Evolutionary conservation across 2,888 invertebrate genomes (phyloP), one percentile per base, ranked within the genome.

Genomic region (Desoria tigrina): DNA sequence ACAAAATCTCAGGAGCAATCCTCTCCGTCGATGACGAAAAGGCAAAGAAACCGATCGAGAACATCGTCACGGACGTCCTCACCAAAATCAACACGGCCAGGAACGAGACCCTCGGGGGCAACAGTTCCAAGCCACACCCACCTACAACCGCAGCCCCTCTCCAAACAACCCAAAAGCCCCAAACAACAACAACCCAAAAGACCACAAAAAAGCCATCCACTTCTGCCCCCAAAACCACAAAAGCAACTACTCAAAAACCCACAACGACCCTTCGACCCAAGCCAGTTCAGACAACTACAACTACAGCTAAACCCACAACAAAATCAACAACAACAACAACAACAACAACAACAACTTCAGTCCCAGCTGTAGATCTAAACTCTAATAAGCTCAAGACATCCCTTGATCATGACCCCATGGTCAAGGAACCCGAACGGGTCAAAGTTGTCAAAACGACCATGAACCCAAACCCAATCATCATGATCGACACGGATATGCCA

Each of bases 1-100:
- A 75, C 28, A 71, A 74, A 49, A 74, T 76, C 18, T 76, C 76
- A 26, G 76, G 75, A 49, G 76, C 74, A 50, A 64, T 76, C 11
- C 60, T 76, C 2, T 71, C 70, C 11, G 65, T 70, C 24, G 71
- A 73, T 42, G 66, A 65, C 18, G 50, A 64, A 16, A 60, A 65
- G 42, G 45, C 56, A 11, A 67, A 65, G n/a, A 61, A 72, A 57
- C 76, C 72, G 1, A 69, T 76, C 18, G 75, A 74, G 54, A 72
- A 72, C 45, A 75, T 76, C 39, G 73, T 76, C 26, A 74, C 74
- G 23, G 74, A 76, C 55, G 75, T 75, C 0, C 62, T 76, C 1
- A 62, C 71, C 14, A 68, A 68, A 1, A 72, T 76, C 24, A 75
- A 74, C 56, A 63, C 71, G 9, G 61, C 70, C 2, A 59, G 71